Base-by-base conservation (phyloP, 2,888 invertebrate genomes). In the Pterostichus madidus region DNA sequence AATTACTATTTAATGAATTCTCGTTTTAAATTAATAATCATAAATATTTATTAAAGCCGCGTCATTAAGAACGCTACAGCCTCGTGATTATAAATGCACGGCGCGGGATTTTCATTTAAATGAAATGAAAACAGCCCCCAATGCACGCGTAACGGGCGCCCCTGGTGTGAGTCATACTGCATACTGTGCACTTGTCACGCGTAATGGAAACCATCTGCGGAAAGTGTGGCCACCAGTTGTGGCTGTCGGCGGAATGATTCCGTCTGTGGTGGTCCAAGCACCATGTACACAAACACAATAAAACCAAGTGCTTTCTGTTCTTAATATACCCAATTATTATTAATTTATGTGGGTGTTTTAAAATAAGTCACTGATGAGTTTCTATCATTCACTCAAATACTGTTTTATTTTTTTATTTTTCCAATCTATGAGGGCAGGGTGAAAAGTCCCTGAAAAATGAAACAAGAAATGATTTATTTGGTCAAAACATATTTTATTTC, bases 181-280 rank as follows among this genome's bases (percentile, higher is more conserved):
- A 64, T 10, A 52, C 56, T 17, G 35, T 64, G 64, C 73, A 80
- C 80, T 80, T 80, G 80, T 80, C 80, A 80, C 53, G 68, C 56
- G 53, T 80, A 80, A 80, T 80, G 80, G 71, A 53, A 56, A 80
- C 71, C 80, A 80, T 80, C 80, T 80, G 80, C 80, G 71, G 39
- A 35, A 10, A 35, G 39, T 68, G 68, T 8, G 13, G 13, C 6
- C 59, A 24, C 39, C 39, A 39, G 39, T 39, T 17, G 59, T 59
- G 59, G 59, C 39, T 46, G 46, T 44, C 39, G 73, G 71, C 46
- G 44, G 13, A 13, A 44, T 68, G 35, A 3, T 53, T 13, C 6
- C 59, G 59, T 7, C 39, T 39, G 39, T 39, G 59, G 59, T 59
- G 59, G 59, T 59, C 59, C 31, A 39, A 39, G 39, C 5, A 39